Base-by-base conservation (phyloP, 2,797 vertebrate genomes). In the Sparus aurata region DNA sequence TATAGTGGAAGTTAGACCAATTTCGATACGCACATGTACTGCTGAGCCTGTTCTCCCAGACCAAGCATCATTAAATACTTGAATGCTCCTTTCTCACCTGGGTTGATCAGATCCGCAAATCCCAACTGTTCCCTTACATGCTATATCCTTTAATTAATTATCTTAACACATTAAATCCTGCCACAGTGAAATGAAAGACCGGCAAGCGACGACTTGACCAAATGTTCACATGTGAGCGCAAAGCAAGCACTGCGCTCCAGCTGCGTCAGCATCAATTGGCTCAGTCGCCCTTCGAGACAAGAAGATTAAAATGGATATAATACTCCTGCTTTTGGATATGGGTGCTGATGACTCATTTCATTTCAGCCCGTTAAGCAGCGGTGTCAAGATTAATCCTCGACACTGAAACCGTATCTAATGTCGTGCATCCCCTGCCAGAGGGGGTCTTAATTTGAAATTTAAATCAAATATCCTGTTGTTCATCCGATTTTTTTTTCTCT, bases 321-420 rank as follows among this genome's bases (percentile, higher is more conserved):
- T 16, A 3, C 9, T 69, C 10, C 34, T 55, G 25, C 18, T 59
- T 59, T 78, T 75, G 58, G 13, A 7, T 45, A 73, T 4, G 22
- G 22, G 23, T 6, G 8, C 15, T 7, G 46, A 73, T 86, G 78
- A 84, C 74, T 87, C 66, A 83, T 27, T 61, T 85, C 7, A 54
- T 70, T 67, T 58, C 70, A 65, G 17, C 54, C 23, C 46, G 76
- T 78, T 81, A 59, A 61, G 43, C 38, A 50, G 79, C 0, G 6
- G 30, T 54, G 75, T 77, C 69, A 74, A 46, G 64, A 76, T 69
- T 58, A 49, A 87, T 80, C 61, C 63, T 25, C 50, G 46, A 45
- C 11, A 43, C 61, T 15, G 80, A 58, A 76, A 76, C 53, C 68
- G 23, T 60, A 57, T 83, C 65, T 63, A 10, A 30, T 49, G 49